Conservation (phyloP, 2,113 vertebrate genomes). For the Dicaeum eximium region DNA sequence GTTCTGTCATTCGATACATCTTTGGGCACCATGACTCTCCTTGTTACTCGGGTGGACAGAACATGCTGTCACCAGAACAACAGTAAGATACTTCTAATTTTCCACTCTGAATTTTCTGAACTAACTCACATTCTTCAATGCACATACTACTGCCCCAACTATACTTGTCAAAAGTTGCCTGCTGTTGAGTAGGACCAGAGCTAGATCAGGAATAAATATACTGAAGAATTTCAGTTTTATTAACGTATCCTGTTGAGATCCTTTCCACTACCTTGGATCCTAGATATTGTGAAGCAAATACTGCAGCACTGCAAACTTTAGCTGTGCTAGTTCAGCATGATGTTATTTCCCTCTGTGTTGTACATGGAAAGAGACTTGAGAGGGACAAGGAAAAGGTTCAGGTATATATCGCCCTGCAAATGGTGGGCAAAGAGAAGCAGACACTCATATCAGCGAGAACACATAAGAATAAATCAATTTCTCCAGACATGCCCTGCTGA, state of each 20-base stretch:
- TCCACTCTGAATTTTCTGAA: neutral
- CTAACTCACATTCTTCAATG: neutral
- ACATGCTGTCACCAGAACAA: neutral
- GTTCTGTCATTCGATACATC: neutral
- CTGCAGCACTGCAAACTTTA: neutral
- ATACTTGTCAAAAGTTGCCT: neutral
- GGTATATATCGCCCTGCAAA: neutral
- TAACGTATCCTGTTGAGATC: accelerated
- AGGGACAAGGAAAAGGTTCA: neutral
- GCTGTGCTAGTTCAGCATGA: neutral
- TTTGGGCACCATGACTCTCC: neutral
- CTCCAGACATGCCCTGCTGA: neutral
- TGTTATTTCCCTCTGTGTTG: neutral
- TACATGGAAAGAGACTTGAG: neutral
- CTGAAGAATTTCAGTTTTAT: neutral
- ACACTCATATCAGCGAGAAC: neutral
- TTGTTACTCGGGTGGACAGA: neutral
- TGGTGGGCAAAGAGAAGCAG: neutral
- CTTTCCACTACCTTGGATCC: neutral
- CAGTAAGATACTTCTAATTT: neutral
- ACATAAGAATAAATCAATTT: neutral
- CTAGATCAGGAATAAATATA: neutral
- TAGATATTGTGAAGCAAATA: neutral
- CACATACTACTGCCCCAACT: neutral
- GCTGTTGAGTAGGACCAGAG: neutral